Evolutionary conservation across 2,797 vertebrate species (phyloP).

Genomic region (Pristis pectinata): DNA sequence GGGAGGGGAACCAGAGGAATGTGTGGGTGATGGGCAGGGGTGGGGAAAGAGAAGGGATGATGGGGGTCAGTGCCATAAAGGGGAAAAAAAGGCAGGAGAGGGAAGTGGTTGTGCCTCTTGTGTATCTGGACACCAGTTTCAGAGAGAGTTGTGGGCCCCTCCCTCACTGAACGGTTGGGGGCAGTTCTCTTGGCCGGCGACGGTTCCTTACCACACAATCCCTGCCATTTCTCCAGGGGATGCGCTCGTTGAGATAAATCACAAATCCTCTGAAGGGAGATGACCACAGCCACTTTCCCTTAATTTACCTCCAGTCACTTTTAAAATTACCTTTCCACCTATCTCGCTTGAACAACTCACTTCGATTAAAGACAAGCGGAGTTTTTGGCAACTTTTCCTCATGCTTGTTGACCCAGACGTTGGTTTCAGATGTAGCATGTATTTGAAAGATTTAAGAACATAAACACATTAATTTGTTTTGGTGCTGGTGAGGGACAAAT

Average conservation of each 20-base stretch:
- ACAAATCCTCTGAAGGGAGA: neutral
- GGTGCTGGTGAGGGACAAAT: neutral
- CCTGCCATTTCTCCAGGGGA: neutral
- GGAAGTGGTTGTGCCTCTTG: no score
- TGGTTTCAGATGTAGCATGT: conserved; percentile 15
- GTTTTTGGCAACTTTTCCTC: neutral
- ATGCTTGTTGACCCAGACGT: neutral
- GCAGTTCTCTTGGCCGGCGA: no score
- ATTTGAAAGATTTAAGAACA: neutral
- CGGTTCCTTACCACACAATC: no score
- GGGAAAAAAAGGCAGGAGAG: no score
- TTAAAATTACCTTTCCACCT: neutral
- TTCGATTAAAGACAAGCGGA: neutral
- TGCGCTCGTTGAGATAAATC: neutral
- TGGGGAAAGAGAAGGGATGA: no score
- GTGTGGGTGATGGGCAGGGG: no score
- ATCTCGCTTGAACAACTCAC: neutral
- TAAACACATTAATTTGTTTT: conserved; percentile 6
- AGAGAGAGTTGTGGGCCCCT: neutral
- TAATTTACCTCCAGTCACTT: neutral
- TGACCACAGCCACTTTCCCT: neutral
- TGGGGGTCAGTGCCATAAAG: no score
- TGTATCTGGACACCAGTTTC: no score
- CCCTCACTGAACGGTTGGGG: neutral
- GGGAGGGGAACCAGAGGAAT: no score